A percentile compares a stretch with the other conserved stretches of the same genome.
Conservation (phyloP, 2,888 invertebrate species). For the Achlya flavicornis region DNA sequence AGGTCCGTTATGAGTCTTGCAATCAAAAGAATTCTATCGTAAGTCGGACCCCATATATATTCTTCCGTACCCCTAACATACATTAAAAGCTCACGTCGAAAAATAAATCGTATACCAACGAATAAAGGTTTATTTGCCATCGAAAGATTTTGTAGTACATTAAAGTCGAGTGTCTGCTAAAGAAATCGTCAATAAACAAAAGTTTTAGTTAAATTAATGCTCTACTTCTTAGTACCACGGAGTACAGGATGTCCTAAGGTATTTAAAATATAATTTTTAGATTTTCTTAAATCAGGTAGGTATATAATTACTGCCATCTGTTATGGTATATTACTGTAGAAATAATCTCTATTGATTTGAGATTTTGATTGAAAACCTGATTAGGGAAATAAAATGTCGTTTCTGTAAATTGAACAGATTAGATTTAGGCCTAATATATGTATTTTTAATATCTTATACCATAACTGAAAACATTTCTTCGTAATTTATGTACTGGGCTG, state of each 20-base stretch:
- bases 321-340: too few species aligned
- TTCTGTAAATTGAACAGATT: too few species aligned
- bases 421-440: too few species aligned
- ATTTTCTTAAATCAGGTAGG: too few species aligned
- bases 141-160: conserved; percentile 25
- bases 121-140: conserved; percentile 31
- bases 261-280: too few species aligned
- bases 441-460: too few species aligned
- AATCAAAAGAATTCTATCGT: conserved; percentile 77
- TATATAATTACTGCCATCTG: too few species aligned
- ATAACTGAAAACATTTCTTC: not conserved
- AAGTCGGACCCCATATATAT: conserved; percentile 80
- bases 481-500: not conserved
- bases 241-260: conserved; percentile 51
- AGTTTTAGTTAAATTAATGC: conserved; percentile 77
- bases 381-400: too few species aligned
- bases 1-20: conserved; percentile 78
- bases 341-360: too few species aligned
- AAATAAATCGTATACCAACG: conserved; percentile 29
- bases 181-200: conserved; percentile 82
- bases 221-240: conserved; percentile 54
- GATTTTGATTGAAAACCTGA: too few species aligned
- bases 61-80: conserved; percentile 71
- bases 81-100: conserved; percentile 21
- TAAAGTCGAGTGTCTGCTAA: conserved; percentile 74